These are phyloP conservation scores for Psittacula cyanocephala DNA, from an alignment of 2,113 vertebrate genomes.

Conservation along the genomic window DNA sequence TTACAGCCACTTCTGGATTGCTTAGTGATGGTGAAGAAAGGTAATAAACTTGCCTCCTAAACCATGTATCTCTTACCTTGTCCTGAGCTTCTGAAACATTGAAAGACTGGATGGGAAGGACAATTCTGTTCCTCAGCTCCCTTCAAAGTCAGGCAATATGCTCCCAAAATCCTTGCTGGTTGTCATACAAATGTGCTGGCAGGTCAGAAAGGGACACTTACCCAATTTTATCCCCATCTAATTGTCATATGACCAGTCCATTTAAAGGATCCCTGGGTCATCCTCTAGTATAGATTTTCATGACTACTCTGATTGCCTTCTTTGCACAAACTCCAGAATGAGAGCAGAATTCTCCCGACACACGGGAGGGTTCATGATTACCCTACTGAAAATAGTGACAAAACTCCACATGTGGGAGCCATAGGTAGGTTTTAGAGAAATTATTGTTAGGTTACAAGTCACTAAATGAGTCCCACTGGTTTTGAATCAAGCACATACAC, in stretches of 20 bases:
- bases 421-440: background rate
- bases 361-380: background rate
- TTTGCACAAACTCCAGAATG: background rate
- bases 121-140: background rate
- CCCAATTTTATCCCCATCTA: background rate
- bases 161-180: background rate
- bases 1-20: background rate
- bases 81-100: background rate
- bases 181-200: background rate
- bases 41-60: slow-evolving; percentile 9
- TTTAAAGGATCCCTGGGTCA: background rate
- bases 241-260: background rate
- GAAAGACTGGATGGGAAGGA: background rate
- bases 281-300: background rate
- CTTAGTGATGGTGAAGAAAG: slow-evolving; percentile 1
- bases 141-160: background rate
- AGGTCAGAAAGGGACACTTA: background rate
- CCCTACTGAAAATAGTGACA: background rate
- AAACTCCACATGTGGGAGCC: background rate
- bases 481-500: background rate
- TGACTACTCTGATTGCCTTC: background rate
- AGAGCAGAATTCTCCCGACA: background rate
- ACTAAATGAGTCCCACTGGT: background rate
- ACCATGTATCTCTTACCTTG: background rate
- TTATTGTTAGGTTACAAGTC: background rate